These are phyloP conservation scores for Phodopus roborovskii DNA, from an alignment of 2,113 vertebrate genomes.

Conservation along the genomic window DNA sequence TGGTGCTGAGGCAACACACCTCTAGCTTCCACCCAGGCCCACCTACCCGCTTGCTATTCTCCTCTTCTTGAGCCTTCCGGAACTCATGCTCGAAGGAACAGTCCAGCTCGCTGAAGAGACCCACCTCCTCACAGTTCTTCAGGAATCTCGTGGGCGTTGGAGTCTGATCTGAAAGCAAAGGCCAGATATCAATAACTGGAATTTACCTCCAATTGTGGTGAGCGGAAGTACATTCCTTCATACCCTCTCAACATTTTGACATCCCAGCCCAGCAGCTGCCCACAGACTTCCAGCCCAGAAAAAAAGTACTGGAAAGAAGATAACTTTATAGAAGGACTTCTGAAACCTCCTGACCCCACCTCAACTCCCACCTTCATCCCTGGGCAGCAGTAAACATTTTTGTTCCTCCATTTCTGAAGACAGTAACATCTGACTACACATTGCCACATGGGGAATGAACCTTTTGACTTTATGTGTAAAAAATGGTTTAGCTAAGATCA, in stretches of 20 bases:
- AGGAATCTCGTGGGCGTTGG: constrained; percentile 98
- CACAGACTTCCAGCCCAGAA: background rate
- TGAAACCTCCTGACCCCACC: background rate
- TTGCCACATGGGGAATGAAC: background rate
- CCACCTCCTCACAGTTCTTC: constrained; percentile 99
- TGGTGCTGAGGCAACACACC: background rate
- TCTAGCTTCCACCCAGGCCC: background rate
- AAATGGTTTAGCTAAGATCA: constrained; percentile 42
- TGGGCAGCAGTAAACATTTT: background rate
- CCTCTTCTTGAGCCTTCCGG: constrained; percentile 97
- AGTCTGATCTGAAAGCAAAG: constrained; percentile 94
- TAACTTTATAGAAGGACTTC: background rate
- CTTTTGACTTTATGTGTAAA: background rate
- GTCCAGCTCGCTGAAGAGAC: constrained; percentile 97
- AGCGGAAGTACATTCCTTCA: background rate
- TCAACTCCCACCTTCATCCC: too few species aligned
- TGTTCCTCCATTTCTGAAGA: background rate
- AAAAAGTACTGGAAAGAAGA: background rate
- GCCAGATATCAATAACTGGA: background rate
- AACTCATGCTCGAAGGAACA: constrained; percentile 99
- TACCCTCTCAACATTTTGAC: background rate
- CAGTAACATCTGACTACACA: background rate
- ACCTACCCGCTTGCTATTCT: constrained; percentile 97
- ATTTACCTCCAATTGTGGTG: constrained; percentile 19
- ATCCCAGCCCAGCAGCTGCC: background rate